These are phyloP conservation scores for Opisthograptis luteolata DNA, from an alignment of 2,888 invertebrate species.

Conservation along the genomic window DNA sequence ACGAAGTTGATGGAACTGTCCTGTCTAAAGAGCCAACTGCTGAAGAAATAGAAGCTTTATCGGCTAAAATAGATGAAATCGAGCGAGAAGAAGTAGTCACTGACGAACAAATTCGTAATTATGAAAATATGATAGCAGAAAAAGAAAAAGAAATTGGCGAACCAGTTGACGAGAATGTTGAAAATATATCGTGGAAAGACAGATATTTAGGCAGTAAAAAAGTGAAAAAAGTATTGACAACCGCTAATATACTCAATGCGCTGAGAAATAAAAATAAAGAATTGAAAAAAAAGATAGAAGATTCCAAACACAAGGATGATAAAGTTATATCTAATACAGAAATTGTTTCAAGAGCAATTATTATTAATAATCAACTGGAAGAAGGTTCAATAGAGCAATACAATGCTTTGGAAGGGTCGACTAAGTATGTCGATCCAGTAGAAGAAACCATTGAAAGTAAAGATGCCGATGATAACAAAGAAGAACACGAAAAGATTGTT, in stretches of 20 bases:
- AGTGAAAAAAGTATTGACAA: slow-evolving; percentile 83
- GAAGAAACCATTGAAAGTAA: slow-evolving; percentile 41
- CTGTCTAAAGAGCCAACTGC: slow-evolving; percentile 75
- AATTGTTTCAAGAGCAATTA: slow-evolving; percentile 11
- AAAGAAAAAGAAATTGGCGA: slow-evolving; percentile 24
- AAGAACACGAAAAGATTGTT: not conserved
- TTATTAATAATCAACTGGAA: slow-evolving; percentile 34
- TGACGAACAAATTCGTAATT: slow-evolving; percentile 52
- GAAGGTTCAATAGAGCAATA: slow-evolving; percentile 85
- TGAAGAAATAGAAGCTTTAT: slow-evolving; percentile 72
- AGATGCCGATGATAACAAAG: slow-evolving; percentile 17
- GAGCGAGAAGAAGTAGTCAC: slow-evolving; percentile 61
- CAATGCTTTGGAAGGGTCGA: slow-evolving; percentile 69
- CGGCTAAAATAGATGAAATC: slow-evolving; percentile 78
- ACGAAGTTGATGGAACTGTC: slow-evolving; percentile 66
- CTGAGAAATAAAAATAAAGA: slow-evolving; percentile 84
- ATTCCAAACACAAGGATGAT: slow-evolving; percentile 45
- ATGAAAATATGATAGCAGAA: slow-evolving; percentile 38
- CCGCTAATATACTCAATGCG: slow-evolving; percentile 83
- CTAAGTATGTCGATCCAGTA: slow-evolving; percentile 66
- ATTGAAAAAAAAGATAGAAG: slow-evolving; percentile 68
- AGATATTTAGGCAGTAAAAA: slow-evolving; percentile 85
- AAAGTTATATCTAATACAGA: slow-evolving; percentile 40
- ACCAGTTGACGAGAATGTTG: slow-evolving; percentile 17
- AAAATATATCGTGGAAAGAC: slow-evolving; percentile 82